These are phyloP conservation scores for Pocillopora damicornis DNA, from an alignment of 64 coral and sea anemone species.

Conservation along the genomic window DNA sequence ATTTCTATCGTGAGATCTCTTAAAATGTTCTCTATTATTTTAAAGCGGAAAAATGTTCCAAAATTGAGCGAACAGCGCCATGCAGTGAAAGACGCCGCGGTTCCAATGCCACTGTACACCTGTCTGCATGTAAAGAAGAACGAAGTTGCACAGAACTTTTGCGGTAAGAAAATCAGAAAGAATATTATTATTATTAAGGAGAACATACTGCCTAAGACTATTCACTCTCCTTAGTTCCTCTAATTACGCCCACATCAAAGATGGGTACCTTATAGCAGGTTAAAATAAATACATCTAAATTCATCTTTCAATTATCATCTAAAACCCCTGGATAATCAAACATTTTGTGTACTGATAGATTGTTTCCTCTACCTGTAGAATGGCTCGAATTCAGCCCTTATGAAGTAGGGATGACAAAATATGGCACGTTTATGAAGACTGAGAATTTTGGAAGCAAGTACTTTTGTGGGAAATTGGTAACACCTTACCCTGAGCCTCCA, in stretches of 20 bases:
- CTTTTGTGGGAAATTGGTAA: conserved; percentile 37
- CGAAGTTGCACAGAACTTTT: conserved; percentile 43
- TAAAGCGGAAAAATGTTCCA: conserved; percentile 9
- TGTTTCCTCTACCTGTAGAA: conserved; percentile 19
- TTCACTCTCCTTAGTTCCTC: too few species aligned
- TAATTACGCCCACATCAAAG: too few species aligned
- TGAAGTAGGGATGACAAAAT: conserved; percentile 52
- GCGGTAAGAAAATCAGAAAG: conserved; percentile 38
- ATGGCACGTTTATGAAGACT: conserved; percentile 44
- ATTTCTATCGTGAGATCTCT: too few species aligned
- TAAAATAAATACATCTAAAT: too few species aligned
- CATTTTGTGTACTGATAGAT: neutral
- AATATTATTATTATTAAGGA: neutral
- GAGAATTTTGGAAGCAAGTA: conserved; percentile 54
- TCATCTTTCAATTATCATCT: too few species aligned
- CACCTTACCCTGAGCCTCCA: conserved; percentile 34
- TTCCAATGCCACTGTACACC: conserved; percentile 56
- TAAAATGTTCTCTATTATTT: neutral
- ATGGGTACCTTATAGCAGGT: too few species aligned
- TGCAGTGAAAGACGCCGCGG: conserved; percentile 29
- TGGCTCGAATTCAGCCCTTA: conserved; percentile 53
- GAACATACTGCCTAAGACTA: too few species aligned
- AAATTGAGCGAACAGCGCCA: conserved; percentile 48
- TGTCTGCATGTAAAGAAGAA: conserved; percentile 72
- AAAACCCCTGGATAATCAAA: neutral